Evolutionary conservation across 1,140 invertebrate species (phyloP).

Genomic region (Gonioctena quinquepunctata): DNA sequence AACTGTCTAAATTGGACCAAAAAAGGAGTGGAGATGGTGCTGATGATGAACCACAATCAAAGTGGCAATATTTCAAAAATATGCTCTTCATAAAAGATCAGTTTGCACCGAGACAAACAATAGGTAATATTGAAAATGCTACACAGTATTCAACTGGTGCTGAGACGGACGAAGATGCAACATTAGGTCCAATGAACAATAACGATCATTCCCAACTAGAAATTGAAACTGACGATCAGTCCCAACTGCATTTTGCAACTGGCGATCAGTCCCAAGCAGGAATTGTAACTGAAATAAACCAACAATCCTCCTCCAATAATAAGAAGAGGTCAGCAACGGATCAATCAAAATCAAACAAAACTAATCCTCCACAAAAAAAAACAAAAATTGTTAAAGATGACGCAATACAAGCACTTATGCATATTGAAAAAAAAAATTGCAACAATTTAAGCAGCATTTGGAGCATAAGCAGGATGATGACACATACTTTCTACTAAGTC

Average conservation of each 20-base stretch:
- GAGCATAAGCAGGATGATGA: background rate
- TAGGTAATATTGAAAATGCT: no score
- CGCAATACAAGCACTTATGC: background rate
- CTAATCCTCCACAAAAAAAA: background rate
- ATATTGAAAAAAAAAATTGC: constrained; percentile 5
- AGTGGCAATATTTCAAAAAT: no score
- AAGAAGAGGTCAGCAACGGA: background rate
- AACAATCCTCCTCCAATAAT: background rate
- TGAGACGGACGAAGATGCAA: no score
- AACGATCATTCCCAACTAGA: background rate
- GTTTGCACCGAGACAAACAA: no score
- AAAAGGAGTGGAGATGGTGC: no score
- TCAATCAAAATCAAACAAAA: background rate
- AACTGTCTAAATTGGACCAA: background rate
- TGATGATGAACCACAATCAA: no score
- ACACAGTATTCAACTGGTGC: no score
- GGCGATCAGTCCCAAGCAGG: background rate
- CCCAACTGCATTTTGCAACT: no score
- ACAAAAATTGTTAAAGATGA: background rate
- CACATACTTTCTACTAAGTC: background rate
- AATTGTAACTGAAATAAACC: background rate
- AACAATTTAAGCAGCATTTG: background rate
- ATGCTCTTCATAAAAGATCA: no score
- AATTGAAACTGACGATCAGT: background rate
- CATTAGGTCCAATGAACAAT: no score